These are phyloP conservation scores for Phylloscopus trochiloides DNA, from an alignment of 2,113 vertebrate genomes.

Conservation along the genomic window DNA sequence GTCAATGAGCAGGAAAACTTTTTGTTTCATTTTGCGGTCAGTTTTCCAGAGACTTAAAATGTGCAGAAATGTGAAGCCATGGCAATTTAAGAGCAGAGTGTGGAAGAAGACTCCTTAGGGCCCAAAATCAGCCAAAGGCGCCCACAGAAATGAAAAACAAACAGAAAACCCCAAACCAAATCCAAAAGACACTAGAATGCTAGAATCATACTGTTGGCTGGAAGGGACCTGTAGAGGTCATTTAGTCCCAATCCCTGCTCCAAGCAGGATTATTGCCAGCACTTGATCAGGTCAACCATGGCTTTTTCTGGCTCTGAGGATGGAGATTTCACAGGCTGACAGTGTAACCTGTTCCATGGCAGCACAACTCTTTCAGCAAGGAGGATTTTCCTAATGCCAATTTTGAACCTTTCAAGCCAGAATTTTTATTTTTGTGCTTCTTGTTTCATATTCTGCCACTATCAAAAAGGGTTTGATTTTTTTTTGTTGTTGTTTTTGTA, in stretches of 20 bases:
- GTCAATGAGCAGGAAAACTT: neutral
- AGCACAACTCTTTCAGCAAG: neutral
- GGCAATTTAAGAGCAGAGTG: neutral
- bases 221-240: neutral
- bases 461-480: neutral
- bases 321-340: neutral
- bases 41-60: neutral
- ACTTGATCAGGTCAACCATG: neutral
- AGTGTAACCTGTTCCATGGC: neutral
- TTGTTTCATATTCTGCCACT: neutral
- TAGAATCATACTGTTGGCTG: neutral
- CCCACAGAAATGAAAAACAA: neutral
- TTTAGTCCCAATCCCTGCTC: neutral
- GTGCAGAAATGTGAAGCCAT: neutral
- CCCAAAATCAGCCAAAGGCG: neutral
- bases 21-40: neutral
- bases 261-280: neutral
- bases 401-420: neutral
- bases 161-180: constrained; percentile 18
- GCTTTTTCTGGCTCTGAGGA: neutral
- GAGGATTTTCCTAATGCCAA: neutral
- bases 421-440: neutral
- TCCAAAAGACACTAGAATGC: neutral
- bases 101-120: neutral
- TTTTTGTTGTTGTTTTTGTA: neutral